phyloP scores from a whole-genome alignment of 1,140 invertebrate species.

The Oryctes rhinoceros region DNA sequence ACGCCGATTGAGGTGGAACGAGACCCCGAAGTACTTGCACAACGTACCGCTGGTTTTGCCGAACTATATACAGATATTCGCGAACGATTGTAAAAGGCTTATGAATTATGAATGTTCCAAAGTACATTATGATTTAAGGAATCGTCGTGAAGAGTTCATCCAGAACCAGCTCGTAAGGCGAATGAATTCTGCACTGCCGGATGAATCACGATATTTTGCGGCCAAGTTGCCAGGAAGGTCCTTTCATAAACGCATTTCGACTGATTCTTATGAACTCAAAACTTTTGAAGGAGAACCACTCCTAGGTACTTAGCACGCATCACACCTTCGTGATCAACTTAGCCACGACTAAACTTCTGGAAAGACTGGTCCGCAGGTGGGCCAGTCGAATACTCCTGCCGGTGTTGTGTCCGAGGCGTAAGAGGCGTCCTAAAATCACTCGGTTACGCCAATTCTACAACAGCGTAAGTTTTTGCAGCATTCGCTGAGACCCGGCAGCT shows the following conservation, averaged over 20 bases:
- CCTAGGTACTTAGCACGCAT: neutral
- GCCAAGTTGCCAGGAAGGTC: conserved; percentile 34
- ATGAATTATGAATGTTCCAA: conserved; percentile 32
- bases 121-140: neutral
- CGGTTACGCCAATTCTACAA: too few relatives aligned
- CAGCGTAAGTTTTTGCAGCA: too few relatives aligned
- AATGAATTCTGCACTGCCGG: conserved; percentile 25
- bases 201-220: conserved; percentile 13
- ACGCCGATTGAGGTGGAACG: neutral
- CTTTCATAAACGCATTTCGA: neutral
- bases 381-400: too few relatives aligned
- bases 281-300: neutral
- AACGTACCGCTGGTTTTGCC: neutral
- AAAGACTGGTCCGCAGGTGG: too few relatives aligned
- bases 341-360: too few relatives aligned
- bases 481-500: too few relatives aligned
- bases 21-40: neutral
- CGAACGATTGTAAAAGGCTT: neutral
- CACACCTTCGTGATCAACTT: too few relatives aligned
- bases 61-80: neutral
- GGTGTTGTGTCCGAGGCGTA: too few relatives aligned
- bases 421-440: too few relatives aligned
- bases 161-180: conserved; percentile 25
- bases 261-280: conserved; percentile 19
- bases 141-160: neutral